These are phyloP conservation scores for Ceyx cyanopectus DNA, from an alignment of 2,113 vertebrate genomes.

Conservation along the genomic window DNA sequence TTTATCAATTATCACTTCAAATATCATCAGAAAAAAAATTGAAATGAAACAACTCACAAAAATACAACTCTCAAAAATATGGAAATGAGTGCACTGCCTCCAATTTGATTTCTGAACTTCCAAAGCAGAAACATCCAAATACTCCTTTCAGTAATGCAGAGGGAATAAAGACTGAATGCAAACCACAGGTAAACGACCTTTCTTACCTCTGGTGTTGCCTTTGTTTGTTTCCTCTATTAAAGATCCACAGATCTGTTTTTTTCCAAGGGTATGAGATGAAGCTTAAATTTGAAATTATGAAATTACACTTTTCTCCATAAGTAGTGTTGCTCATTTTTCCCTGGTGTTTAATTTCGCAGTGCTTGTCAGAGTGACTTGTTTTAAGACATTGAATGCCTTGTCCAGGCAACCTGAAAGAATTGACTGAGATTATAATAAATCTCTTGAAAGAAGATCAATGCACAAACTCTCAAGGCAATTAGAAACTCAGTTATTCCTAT, in stretches of 20 bases:
- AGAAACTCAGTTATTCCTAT: neutral
- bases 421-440: neutral
- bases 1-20: slow-evolving; percentile 28
- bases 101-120: no score
- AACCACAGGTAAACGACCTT: neutral
- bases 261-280: neutral
- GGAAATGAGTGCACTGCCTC: no score
- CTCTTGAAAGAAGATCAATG: neutral
- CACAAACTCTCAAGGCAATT: neutral
- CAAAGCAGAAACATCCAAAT: no score
- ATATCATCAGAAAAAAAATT: neutral
- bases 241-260: neutral
- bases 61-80: neutral
- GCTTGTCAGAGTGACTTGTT: neutral
- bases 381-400: neutral
- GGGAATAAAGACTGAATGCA: neutral
- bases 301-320: neutral
- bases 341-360: neutral
- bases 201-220: neutral
- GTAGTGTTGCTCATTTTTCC: neutral
- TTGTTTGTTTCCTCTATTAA: neutral
- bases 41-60: neutral
- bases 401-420: neutral
- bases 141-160: no score
- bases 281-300: neutral